Conservation (phyloP, 2,797 vertebrate species). For the Onychomys torridus region DNA sequence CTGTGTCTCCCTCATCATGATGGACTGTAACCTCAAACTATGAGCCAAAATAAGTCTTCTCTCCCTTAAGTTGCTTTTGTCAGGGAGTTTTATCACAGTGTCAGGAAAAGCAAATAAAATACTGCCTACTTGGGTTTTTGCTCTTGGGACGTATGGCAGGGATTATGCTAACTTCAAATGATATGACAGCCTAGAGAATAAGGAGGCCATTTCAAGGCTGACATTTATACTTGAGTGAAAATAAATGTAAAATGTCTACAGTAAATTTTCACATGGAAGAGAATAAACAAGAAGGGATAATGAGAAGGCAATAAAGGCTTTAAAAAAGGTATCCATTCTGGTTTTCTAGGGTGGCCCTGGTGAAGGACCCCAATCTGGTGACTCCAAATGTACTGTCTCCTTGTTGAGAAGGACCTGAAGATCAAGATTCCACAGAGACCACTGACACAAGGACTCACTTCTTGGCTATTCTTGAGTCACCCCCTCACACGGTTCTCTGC, state of each 20-base stretch:
- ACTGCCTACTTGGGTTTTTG: not conserved
- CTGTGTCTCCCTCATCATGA: not conserved
- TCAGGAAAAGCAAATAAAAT: not conserved
- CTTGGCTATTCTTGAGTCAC: not conserved
- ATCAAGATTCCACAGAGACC: not conserved
- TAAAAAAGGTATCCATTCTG: too few relatives aligned
- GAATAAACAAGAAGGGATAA: not conserved
- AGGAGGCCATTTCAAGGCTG: not conserved
- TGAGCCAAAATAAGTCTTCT: not conserved
- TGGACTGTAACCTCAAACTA: not conserved
- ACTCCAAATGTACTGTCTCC: not conserved
- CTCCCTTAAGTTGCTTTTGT: not conserved
- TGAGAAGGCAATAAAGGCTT: not conserved
- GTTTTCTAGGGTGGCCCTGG: rapidly evolving
- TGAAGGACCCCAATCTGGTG: too few relatives aligned
- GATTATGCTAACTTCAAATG: not conserved
- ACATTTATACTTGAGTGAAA: not conserved
- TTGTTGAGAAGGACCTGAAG: not conserved
- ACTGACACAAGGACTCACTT: not conserved
- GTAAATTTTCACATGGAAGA: not conserved
- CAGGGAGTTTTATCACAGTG: not conserved
- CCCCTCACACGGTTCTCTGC: not conserved
- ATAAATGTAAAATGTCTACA: not conserved
- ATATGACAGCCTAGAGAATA: not conserved
- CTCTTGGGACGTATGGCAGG: not conserved